phyloP scores from a whole-genome alignment of 2,113 vertebrate species.

The Etia nguti region DNA sequence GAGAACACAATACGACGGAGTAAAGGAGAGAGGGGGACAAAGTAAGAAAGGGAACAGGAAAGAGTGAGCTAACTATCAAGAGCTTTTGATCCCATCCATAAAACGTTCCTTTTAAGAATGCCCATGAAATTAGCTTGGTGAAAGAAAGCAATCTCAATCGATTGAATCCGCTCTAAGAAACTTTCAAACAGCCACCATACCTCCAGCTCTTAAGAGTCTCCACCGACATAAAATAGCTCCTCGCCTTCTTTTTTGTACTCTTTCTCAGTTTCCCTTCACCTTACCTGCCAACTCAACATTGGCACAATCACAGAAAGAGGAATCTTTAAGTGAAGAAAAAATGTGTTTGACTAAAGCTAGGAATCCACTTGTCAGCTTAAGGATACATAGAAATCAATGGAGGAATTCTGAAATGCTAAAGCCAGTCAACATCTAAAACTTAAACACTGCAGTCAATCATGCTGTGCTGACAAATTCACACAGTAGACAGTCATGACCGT shows the following conservation, averaged over 20 bases:
- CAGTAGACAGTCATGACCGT: background rate
- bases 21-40: background rate
- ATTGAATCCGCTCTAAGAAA: conserved; percentile 55
- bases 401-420: background rate
- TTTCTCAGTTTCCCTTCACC: conserved; percentile 22
- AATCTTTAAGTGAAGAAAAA: background rate
- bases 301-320: conserved; percentile 15
- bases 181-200: conserved; percentile 54
- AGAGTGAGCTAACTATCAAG: conserved; percentile 35
- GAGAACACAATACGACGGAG: conserved; percentile 33
- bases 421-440: background rate
- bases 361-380: background rate
- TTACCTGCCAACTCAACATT: conserved; percentile 5
- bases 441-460: background rate
- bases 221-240: conserved; percentile 52
- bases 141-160: conserved; percentile 65
- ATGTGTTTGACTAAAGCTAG: background rate
- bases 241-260: background rate
- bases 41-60: conserved; percentile 28
- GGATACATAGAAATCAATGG: background rate
- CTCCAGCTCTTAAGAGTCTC: conserved; percentile 57
- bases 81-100: conserved; percentile 55
- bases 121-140: conserved; percentile 65
- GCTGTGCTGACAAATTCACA: background rate
- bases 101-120: conserved; percentile 61